Evolutionary conservation across 1,140 invertebrate species (phyloP).

Genomic region (Achatina immaculata): DNA sequence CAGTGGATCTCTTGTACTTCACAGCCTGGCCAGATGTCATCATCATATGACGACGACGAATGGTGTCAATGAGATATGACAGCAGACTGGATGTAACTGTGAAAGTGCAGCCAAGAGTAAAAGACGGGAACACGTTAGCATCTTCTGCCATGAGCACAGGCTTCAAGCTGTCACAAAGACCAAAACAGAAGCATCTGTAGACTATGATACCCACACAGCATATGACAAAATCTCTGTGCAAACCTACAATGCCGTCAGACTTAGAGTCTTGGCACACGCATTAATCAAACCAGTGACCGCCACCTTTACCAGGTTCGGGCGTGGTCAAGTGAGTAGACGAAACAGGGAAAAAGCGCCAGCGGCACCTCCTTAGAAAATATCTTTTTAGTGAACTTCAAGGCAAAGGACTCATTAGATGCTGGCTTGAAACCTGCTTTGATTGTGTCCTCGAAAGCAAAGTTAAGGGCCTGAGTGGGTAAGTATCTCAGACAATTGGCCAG

Average conservation of each 20-base stretch:
- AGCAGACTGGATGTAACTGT: conserved; percentile 89
- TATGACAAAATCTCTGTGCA: conserved; percentile 93
- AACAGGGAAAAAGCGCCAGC: conserved; percentile 91
- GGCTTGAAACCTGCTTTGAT: conserved; percentile 79
- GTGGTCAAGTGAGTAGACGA: conserved; percentile 96
- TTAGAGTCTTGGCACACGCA: conserved; percentile 91
- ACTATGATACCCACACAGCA: conserved; percentile 77
- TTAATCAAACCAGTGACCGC: conserved; percentile 86
- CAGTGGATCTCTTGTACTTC: conserved; percentile 75
- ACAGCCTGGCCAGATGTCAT: conserved; percentile 76
- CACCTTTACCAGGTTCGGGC: conserved; percentile 89
- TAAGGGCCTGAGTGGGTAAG: conserved; percentile 95
- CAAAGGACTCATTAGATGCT: conserved; percentile 63
- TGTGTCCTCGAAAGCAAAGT: conserved; percentile 94
- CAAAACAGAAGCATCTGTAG: conserved; percentile 90
- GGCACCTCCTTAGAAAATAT: conserved; percentile 93
- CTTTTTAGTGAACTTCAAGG: conserved; percentile 74
- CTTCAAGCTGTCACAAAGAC: conserved; percentile 93
- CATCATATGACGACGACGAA: conserved; percentile 92
- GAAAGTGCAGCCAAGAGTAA: conserved; percentile 84
- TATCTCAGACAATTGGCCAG: conserved; percentile 86
- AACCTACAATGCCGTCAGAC: conserved; percentile 85
- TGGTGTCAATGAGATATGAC: conserved; percentile 95
- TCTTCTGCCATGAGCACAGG: conserved; percentile 84
- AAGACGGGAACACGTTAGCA: conserved; percentile 86